Percentiles rank a stretch among this genome's conserved stretches.
Evolutionary conservation across 2,797 vertebrate species (phyloP).

Genomic region (Fringilla coelebs): DNA sequence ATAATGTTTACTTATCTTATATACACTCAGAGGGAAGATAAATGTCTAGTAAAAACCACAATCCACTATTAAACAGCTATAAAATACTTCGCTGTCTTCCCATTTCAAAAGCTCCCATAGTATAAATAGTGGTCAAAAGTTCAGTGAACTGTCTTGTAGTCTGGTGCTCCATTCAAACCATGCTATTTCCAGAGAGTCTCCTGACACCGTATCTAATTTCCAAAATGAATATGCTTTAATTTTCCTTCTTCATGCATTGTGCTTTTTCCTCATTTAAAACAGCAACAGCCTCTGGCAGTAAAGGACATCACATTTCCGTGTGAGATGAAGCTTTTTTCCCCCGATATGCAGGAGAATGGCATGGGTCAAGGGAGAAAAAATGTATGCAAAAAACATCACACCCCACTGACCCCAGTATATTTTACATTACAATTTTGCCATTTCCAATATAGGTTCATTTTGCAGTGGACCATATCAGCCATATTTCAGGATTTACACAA

Average conservation of each 20-base stretch:
- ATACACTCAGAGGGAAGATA: constrained; percentile 60
- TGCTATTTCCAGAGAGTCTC: constrained; percentile 80
- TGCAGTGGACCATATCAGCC: constrained; percentile 82
- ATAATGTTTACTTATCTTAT: constrained; percentile 68
- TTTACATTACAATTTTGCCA: constrained; percentile 84
- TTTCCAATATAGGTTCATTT: constrained; percentile 80
- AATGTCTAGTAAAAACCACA: constrained; percentile 68
- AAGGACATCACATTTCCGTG: constrained; percentile 84
- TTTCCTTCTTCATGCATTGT: constrained; percentile 87
- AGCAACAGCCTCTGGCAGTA: constrained; percentile 84
- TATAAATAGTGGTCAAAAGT: constrained; percentile 82
- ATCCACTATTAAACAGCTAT: constrained; percentile 73
- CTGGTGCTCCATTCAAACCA: constrained; percentile 75
- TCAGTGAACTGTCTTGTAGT: constrained; percentile 79
- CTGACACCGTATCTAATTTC: constrained; percentile 85
- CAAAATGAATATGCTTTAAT: constrained; percentile 88
- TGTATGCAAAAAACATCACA: constrained; percentile 85
- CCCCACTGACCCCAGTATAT: constrained; percentile 79
- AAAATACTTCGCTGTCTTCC: constrained; percentile 71
- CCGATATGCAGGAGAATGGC: constrained; percentile 73
- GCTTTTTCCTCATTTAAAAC: constrained; percentile 85
- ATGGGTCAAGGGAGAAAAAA: constrained; percentile 84
- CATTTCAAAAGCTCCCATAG: constrained; percentile 69
- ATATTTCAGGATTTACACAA: constrained; percentile 73
- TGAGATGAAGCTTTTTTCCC: constrained; percentile 75